Base-by-base conservation (phyloP, 2,113 vertebrate genomes). In the Strigops habroptila region DNA sequence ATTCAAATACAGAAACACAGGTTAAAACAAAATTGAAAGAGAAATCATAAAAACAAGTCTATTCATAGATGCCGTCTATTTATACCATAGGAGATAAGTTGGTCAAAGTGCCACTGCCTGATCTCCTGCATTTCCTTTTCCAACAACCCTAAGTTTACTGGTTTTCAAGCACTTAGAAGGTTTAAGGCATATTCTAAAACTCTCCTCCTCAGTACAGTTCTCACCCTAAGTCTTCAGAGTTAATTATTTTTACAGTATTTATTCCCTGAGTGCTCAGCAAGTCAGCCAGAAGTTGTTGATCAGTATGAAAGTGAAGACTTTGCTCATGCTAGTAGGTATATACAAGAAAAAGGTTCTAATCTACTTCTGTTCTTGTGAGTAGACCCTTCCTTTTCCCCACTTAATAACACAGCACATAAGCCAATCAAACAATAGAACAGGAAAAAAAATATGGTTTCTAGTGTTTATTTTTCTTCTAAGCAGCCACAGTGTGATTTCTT, bases 391-490 rank as follows among this genome's bases (percentile, higher is more conserved):
- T 75, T 55, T 93, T n/a, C 23, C 25, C 37, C 23, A n/a, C 7
- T 31, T 57, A 74, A 33, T 13, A 48, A 63, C 5, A 46, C 0
- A n/a, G 13, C 9, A 53, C 3, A n/a, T 25, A 48, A 16, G 2
- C 9, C 27, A 91, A 57, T 18, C 25, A 85, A 59, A 39, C 14
- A 78, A 74, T 33, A 71, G 63, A 86, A 69, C 0, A 7, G 12
- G 4, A 15, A 11, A 35, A 44, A 69, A 57, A 25, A 10, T 16
- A 60, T n/a, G n/a, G 9, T 35, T 79, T 37, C 21, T 17, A 67
- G 23, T 39, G 43, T 46, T 86, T 41, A 31, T 46, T 91, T 76
- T 69, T 60, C 18, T 81, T 75, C 44, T 25, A 82, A 82, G 27
- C 3, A 1, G 33, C 12, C 24, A 81, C 43, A 88, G 11, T 13